These are phyloP conservation scores for Heterotis niloticus DNA, from an alignment of 2,113 vertebrate species.

Conservation along the genomic window DNA sequence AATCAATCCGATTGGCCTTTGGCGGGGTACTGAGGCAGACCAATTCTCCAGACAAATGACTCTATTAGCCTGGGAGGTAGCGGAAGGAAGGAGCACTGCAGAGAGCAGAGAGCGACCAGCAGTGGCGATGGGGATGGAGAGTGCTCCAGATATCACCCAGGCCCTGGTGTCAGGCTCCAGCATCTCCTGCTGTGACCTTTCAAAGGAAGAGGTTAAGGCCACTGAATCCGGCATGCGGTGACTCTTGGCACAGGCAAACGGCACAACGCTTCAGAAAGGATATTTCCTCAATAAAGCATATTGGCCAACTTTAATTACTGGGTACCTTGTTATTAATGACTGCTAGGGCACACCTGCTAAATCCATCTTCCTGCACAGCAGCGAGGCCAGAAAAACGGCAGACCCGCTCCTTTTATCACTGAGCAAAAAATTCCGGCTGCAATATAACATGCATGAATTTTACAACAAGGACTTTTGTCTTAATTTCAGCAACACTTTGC, in stretches of 20 bases:
- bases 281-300: constrained; percentile 33
- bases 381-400: constrained; percentile 31
- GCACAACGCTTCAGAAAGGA: constrained; percentile 18
- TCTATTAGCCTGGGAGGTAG: constrained; percentile 8
- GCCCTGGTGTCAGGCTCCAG: too few relatives aligned
- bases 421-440: constrained; percentile 30
- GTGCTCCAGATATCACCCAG: neutral
- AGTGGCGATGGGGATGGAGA: neutral
- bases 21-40: constrained; percentile 51
- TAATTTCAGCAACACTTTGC: constrained; percentile 48
- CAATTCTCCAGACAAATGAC: constrained; percentile 16
- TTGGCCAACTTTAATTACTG: constrained; percentile 35
- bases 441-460: constrained; percentile 39
- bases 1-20: constrained; percentile 63
- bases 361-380: constrained; percentile 38
- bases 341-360: constrained; percentile 39
- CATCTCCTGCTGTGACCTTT: neutral
- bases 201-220: neutral
- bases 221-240: constrained; percentile 9
- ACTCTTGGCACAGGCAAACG: neutral
- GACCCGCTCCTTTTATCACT: constrained; percentile 29
- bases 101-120: neutral
- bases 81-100: constrained; percentile 16
- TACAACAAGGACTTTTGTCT: constrained; percentile 38
- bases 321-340: constrained; percentile 29